Conservation (phyloP, 2,113 vertebrate species). For the Triplophysa dalaica region DNA sequence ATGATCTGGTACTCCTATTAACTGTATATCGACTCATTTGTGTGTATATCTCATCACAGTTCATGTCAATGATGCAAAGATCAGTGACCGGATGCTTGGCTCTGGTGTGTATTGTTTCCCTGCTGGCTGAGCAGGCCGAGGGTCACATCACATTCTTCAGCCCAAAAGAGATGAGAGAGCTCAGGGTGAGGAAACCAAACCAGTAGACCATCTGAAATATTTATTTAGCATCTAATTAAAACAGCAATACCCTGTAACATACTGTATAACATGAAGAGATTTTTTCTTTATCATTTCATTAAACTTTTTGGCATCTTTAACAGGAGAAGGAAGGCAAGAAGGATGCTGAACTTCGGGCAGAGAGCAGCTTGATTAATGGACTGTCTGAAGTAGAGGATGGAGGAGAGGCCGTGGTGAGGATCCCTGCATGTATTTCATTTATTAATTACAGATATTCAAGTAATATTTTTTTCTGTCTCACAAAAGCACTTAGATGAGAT, state of each 20-base stretch:
- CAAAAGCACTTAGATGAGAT: no score
- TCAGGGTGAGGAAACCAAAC: constrained; percentile 72
- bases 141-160: constrained; percentile 83
- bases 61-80: constrained; percentile 63
- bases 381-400: constrained; percentile 46
- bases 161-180: constrained; percentile 74
- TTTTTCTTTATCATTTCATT: background rate
- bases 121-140: constrained; percentile 74
- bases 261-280: no score
- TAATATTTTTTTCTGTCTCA: no score
- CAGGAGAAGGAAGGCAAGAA: constrained; percentile 70
- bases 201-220: background rate
- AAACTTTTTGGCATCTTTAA: background rate
- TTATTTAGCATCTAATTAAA: no score
- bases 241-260: no score
- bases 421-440: background rate
- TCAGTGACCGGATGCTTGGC: constrained; percentile 65
- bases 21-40: background rate
- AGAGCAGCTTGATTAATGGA: constrained; percentile 62
- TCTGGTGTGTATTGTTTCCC: constrained; percentile 64
- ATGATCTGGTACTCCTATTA: no score
- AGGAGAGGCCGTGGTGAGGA: constrained; percentile 58
- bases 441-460: no score
- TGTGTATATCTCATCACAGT: constrained; percentile 47
- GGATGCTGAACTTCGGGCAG: constrained; percentile 62